Evolutionary conservation across 2,797 vertebrate species (phyloP).

Genomic region (Aldrovandia affinis): DNA sequence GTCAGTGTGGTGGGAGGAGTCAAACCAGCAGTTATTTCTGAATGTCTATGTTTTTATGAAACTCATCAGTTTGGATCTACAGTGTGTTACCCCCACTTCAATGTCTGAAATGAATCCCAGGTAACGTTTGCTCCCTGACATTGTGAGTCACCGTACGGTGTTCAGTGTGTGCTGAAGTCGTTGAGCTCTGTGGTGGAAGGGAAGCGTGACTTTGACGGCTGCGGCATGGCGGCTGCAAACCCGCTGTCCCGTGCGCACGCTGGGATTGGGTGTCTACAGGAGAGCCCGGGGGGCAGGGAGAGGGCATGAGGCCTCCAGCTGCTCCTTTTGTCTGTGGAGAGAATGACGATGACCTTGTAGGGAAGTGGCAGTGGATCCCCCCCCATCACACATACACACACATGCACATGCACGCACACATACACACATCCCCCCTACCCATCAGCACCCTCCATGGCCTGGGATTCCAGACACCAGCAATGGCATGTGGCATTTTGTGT

Average conservation of each 20-base stretch:
- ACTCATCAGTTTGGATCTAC: background rate
- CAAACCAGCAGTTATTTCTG: background rate
- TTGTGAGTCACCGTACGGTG: background rate
- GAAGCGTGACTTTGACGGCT: background rate
- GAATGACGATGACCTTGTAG: slow-evolving; percentile 83
- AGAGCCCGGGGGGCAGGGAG: slow-evolving; percentile 40
- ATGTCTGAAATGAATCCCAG: background rate
- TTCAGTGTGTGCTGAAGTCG: background rate
- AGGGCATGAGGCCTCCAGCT: slow-evolving; percentile 52
- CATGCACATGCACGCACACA: background rate
- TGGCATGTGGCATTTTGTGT: slow-evolving; percentile 80
- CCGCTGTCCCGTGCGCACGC: background rate
- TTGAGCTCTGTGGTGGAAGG: background rate
- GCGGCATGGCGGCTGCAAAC: too few species aligned
- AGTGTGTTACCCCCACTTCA: background rate
- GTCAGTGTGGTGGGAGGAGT: background rate
- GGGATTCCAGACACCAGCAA: slow-evolving; percentile 79
- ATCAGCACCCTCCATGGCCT: slow-evolving; percentile 62
- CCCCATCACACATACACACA: slow-evolving; percentile 40
- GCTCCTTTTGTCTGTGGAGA: slow-evolving; percentile 58
- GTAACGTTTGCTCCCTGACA: background rate
- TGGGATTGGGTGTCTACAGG: background rate
- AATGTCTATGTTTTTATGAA: background rate
- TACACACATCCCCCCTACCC: slow-evolving; percentile 50
- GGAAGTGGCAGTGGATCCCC: slow-evolving; percentile 75